Evolutionary conservation across 1,140 invertebrate genomes (phyloP).

Genomic region (Drosophila bocki): DNA sequence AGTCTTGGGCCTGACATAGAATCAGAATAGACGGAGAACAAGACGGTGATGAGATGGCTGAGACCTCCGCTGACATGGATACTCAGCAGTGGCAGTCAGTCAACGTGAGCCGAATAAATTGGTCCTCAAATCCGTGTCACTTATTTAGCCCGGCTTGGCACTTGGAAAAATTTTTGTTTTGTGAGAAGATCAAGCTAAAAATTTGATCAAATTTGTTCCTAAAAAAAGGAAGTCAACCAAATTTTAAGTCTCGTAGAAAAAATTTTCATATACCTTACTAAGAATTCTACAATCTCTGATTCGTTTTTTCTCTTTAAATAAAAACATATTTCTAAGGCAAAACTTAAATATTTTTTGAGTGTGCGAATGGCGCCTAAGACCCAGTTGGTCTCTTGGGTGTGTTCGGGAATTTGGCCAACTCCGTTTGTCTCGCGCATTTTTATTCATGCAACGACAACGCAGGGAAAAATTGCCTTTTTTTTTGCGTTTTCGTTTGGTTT

Average conservation of each 20-base stretch:
- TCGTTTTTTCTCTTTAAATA: no score
- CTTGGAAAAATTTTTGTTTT: neutral
- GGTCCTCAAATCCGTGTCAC: slow-evolving; percentile 78
- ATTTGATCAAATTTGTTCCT: neutral
- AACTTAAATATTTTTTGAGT: slow-evolving; percentile 1
- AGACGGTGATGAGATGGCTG: slow-evolving; percentile 19
- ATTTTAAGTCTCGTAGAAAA: no score
- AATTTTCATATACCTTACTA: no score
- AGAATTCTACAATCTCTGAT: no score
- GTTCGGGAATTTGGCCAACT: slow-evolving; percentile 69
- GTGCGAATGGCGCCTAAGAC: slow-evolving; percentile 38
- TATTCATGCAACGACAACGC: slow-evolving; percentile 59
- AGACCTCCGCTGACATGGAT: slow-evolving; percentile 29
- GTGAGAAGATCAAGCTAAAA: no score
- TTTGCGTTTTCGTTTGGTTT: slow-evolving; percentile 59
- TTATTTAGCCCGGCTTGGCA: slow-evolving; percentile 46
- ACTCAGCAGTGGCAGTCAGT: slow-evolving; percentile 13
- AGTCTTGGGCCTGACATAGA: slow-evolving; percentile 59
- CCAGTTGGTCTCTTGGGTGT: slow-evolving; percentile 39
- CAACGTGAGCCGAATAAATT: slow-evolving; percentile 73
- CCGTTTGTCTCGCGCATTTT: slow-evolving; percentile 55
- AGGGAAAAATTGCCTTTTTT: slow-evolving; percentile 41
- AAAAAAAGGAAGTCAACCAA: neutral
- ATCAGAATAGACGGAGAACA: slow-evolving; percentile 45
- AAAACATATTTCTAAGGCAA: neutral